A percentile compares a stretch with the other conserved stretches of the same genome.
Conservation (phyloP, 2,888 invertebrate genomes). For the Hyles lineata region DNA sequence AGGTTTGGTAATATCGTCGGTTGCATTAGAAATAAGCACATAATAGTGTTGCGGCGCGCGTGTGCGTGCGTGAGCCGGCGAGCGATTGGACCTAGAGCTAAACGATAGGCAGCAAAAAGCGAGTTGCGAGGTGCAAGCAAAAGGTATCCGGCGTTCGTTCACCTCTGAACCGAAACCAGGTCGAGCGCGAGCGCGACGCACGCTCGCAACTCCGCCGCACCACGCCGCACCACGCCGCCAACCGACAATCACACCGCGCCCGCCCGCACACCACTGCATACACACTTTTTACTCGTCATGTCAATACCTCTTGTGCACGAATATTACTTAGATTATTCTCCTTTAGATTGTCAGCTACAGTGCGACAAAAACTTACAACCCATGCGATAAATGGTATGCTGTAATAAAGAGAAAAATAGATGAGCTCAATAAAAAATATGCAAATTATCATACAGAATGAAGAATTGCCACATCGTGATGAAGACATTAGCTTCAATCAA, state of each 20-base stretch:
- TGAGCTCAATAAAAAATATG: too few relatives aligned
- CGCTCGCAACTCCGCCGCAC: slow-evolving; percentile 1
- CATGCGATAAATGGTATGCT: too few relatives aligned
- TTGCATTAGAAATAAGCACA: slow-evolving; percentile 26
- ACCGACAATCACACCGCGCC: not conserved
- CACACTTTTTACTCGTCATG: not conserved
- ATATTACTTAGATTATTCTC: not conserved
- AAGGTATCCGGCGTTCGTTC: slow-evolving; percentile 64
- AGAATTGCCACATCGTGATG: too few relatives aligned
- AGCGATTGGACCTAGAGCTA: slow-evolving; percentile 23
- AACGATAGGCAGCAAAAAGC: slow-evolving; percentile 33
- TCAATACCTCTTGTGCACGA: not conserved
- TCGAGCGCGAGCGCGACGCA: slow-evolving; percentile 54
- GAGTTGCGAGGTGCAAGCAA: slow-evolving; percentile 52
- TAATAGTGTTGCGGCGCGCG: not conserved
- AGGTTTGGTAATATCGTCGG: not conserved
- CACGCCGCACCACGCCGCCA: not conserved
- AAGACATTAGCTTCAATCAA: too few relatives aligned
- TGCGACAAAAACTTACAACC: not conserved
- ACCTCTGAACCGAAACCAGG: slow-evolving; percentile 80
- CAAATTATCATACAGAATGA: too few relatives aligned
- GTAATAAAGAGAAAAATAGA: too few relatives aligned
- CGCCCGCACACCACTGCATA: not conserved
- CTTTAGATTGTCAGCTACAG: not conserved
- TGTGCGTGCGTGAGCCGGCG: slow-evolving; percentile 20